Percentiles rank a stretch among this genome's conserved stretches.
Conservation (phyloP, 2,797 vertebrate genomes). For the Chlorospingus flavigularis region DNA sequence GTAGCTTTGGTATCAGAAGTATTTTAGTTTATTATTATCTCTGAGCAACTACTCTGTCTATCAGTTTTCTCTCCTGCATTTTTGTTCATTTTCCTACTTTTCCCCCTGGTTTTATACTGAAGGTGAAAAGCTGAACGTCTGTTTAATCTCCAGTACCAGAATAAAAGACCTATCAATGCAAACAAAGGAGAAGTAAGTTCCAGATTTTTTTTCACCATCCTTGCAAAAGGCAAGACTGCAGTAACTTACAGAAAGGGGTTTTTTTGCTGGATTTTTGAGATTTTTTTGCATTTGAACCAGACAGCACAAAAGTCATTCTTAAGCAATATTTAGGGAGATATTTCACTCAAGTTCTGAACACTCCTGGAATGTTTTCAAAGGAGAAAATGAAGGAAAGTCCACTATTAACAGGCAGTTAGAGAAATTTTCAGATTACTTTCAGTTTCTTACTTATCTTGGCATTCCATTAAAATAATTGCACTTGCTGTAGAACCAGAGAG, state of each 20-base stretch:
- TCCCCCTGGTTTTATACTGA: not conserved
- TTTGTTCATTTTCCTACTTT: not conserved
- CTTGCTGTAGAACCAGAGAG: conserved; percentile 45
- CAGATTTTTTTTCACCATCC: not conserved
- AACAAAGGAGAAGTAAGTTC: not conserved
- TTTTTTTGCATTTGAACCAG: not conserved
- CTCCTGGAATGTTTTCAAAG: conserved; percentile 61
- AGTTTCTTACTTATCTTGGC: conserved; percentile 73
- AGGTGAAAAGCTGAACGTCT: not conserved
- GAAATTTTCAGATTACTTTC: conserved; percentile 70
- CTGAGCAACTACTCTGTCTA: not conserved
- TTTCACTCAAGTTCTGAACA: conserved; percentile 54
- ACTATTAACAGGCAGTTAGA: conserved; percentile 65
- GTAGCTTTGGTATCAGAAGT: no score
- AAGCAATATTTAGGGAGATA: conserved; percentile 42
- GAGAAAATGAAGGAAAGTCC: conserved; percentile 53
- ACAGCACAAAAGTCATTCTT: conserved; percentile 11
- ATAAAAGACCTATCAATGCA: not conserved
- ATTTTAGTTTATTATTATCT: not conserved
- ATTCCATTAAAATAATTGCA: conserved; percentile 63
- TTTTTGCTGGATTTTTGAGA: not conserved
- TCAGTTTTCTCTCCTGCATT: not conserved
- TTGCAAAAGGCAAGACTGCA: not conserved
- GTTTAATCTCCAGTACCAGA: not conserved
- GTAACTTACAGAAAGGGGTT: not conserved